A percentile compares a stretch with the other conserved stretches of the same genome.
phyloP scores from a whole-genome alignment of 2,797 vertebrate species.

The Spondyliosoma cantharus region DNA sequence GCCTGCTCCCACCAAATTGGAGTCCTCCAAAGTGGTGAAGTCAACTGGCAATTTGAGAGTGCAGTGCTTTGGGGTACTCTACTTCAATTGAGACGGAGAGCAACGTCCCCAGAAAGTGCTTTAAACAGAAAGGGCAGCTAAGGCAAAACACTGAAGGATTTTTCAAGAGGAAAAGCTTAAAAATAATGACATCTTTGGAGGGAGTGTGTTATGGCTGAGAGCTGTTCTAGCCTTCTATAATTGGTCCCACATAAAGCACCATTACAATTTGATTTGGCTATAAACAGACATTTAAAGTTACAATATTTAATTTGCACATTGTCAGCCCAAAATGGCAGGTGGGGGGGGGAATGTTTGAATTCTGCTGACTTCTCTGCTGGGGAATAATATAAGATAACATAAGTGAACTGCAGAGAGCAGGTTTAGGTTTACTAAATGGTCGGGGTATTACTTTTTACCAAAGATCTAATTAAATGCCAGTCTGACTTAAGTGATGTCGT shows the following conservation, averaged over 20 bases:
- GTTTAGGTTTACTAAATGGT: not conserved
- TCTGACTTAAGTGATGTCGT: not conserved
- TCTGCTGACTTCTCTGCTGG: conserved; percentile 7
- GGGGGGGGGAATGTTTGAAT: conserved; percentile 18
- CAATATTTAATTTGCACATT: conserved; percentile 45
- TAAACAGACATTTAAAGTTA: conserved; percentile 59
- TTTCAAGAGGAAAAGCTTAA: conserved; percentile 67
- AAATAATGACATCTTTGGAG: conserved; percentile 74
- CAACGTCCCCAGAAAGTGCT: conserved; percentile 56
- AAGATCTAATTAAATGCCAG: not conserved
- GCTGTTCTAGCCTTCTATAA: conserved; percentile 50
- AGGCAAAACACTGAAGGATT: conserved; percentile 57
- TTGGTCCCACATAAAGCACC: conserved; percentile 51
- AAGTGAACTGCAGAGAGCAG: not conserved
- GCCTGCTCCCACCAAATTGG: conserved; percentile 40
- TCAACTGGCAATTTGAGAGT: conserved; percentile 60
- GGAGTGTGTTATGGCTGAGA: conserved; percentile 58
- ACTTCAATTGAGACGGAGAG: conserved; percentile 50
- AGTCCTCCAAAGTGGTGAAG: conserved; percentile 43
- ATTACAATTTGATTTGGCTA: conserved; percentile 57
- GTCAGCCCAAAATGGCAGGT: conserved; percentile 10
- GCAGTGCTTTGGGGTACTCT: conserved; percentile 60
- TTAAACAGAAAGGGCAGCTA: conserved; percentile 54
- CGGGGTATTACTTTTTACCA: not conserved
- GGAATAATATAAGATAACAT: conserved; percentile 9